Evolutionary conservation across 2,797 vertebrate species (phyloP).

Genomic region (Macrochelys suwanniensis): DNA sequence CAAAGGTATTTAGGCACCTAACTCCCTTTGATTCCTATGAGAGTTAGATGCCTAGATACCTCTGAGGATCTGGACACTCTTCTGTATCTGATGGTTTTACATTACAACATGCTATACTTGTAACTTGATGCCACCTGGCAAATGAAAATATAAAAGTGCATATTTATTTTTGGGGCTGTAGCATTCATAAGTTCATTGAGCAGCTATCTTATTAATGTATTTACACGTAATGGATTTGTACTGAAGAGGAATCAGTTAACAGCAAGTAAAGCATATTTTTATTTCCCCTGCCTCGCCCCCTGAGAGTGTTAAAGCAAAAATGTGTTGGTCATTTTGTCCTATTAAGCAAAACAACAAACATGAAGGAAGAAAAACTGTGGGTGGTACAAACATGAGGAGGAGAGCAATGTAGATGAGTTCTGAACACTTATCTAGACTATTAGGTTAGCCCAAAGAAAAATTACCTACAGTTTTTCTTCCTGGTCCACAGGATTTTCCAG

Average conservation of each 20-base stretch:
- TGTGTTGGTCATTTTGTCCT: slow-evolving; percentile 37
- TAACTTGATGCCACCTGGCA: background rate
- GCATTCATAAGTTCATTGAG: background rate
- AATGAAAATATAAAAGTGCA: background rate
- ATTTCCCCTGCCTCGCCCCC: background rate
- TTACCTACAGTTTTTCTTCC: background rate
- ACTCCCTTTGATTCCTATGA: background rate
- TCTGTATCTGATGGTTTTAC: background rate
- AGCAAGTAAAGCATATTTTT: slow-evolving; percentile 26
- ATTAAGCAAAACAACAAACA: slow-evolving; percentile 60
- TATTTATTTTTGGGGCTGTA: background rate
- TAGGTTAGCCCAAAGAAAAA: slow-evolving; percentile 50
- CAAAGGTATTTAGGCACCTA: background rate
- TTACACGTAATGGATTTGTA: slow-evolving; percentile 22
- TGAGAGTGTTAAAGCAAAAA: slow-evolving; percentile 53
- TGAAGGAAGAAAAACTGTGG: slow-evolving; percentile 8
- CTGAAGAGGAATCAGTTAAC: slow-evolving; percentile 46
- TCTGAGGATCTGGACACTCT: background rate
- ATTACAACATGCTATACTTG: background rate
- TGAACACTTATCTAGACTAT: slow-evolving; percentile 44
- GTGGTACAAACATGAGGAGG: background rate
- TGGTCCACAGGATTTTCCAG: slow-evolving; percentile 19
- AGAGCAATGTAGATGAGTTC: slow-evolving; percentile 27
- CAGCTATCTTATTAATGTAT: background rate
- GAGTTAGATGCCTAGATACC: too few relatives aligned